A percentile compares a stretch with the other conserved stretches of the same genome.
These are phyloP conservation scores for Drosophila bocqueti DNA, from an alignment of 1,140 invertebrate species.

Conservation along the genomic window DNA sequence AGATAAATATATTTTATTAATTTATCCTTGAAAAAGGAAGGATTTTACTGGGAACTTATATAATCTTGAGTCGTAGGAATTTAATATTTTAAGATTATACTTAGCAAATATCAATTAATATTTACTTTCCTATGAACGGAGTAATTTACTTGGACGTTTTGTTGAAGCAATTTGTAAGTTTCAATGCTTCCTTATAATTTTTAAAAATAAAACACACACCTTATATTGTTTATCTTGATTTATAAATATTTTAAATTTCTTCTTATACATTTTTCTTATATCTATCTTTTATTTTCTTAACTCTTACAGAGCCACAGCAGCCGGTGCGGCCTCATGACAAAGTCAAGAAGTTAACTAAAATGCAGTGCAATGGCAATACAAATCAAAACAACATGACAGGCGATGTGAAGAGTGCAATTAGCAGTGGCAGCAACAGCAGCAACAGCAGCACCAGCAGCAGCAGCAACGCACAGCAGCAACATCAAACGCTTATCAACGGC, in stretches of 20 bases:
- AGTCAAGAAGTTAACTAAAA: slow-evolving; percentile 74
- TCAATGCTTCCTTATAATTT: no score
- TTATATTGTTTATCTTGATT: no score
- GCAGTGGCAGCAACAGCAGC: slow-evolving; percentile 61
- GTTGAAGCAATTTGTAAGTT: not conserved
- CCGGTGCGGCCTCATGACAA: slow-evolving; percentile 65
- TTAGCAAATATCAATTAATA: no score
- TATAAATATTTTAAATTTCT: not conserved
- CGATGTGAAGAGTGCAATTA: slow-evolving; percentile 83
- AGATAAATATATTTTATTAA: not conserved
- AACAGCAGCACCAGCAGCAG: slow-evolving; percentile 23
- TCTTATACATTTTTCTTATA: not conserved
- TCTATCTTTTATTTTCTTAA: not conserved
- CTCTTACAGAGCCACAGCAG: slow-evolving; percentile 61
- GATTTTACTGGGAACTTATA: not conserved
- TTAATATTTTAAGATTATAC: no score
- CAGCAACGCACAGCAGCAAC: slow-evolving; percentile 50
- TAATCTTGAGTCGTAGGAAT: no score
- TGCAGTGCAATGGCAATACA: slow-evolving; percentile 81
- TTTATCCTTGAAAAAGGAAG: not conserved
- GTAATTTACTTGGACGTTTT: not conserved
- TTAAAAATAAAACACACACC: no score
- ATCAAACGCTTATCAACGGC: slow-evolving; percentile 71
- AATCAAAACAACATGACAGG: slow-evolving; percentile 84
- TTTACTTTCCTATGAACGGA: no score